phyloP scores from a whole-genome alignment of 2,797 vertebrate species.

The Siniperca obscura region DNA sequence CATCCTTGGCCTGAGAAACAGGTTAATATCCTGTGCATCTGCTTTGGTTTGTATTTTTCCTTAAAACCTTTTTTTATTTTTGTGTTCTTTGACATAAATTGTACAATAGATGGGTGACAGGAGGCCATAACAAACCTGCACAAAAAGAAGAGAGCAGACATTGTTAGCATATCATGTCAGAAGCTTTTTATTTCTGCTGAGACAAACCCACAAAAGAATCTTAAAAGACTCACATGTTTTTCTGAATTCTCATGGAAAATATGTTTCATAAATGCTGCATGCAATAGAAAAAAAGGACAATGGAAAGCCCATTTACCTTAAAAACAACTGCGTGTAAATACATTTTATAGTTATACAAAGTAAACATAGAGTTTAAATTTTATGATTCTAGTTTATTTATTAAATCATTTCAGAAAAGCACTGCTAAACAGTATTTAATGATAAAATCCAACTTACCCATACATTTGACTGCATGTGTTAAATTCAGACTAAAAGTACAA shows the following conservation, averaged over 20 bases:
- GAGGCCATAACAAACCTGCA: conserved; percentile 37
- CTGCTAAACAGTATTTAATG: background rate
- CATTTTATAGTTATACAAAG: conserved; percentile 4
- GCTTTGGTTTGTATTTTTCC: conserved; percentile 57
- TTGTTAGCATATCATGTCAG: conserved; percentile 43
- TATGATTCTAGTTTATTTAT: conserved; percentile 22
- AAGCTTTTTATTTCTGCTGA: conserved; percentile 37
- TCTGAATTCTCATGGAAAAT: conserved; percentile 48
- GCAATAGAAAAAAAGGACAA: background rate
- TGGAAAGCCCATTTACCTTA: background rate
- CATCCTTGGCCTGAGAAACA: conserved; percentile 34
- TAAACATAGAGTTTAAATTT: conserved; percentile 20
- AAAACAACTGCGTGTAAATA: conserved; percentile 27
- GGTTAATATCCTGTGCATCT: conserved; percentile 52
- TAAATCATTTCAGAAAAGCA: background rate
- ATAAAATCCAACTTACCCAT: background rate
- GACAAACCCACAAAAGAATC: conserved; percentile 34
- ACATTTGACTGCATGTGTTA: conserved; percentile 12
- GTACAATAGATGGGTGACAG: conserved; percentile 31
- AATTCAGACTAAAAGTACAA: conserved; percentile 12
- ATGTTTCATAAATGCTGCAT: conserved; percentile 10
- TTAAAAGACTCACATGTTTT: conserved; percentile 9
- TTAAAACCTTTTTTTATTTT: conserved; percentile 45
- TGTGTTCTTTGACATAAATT: conserved; percentile 53
- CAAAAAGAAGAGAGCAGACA: conserved; percentile 22